These are phyloP conservation scores for Galbula dea DNA, from an alignment of 2,113 vertebrate species.

Conservation along the genomic window DNA sequence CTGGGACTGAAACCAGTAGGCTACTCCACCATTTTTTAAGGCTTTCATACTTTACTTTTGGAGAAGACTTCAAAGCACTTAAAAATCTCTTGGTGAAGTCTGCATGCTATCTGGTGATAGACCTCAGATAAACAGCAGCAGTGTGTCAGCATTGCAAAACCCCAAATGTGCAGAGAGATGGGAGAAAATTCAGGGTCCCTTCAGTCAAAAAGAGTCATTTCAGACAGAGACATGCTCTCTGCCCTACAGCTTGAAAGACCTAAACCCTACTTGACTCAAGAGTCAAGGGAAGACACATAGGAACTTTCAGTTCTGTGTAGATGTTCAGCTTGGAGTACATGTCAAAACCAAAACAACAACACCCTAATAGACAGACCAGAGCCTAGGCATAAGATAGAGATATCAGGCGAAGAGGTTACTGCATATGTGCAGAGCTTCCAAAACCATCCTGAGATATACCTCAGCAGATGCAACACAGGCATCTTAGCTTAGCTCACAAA, in stretches of 20 bases:
- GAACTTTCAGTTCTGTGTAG: background rate
- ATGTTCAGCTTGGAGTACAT: accelerated
- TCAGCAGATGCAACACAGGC: background rate
- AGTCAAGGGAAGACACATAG: background rate
- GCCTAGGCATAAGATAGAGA: background rate
- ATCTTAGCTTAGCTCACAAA: background rate
- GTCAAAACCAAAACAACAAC: background rate
- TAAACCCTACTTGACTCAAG: background rate
- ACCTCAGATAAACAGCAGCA: background rate
- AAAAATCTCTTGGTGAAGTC: background rate
- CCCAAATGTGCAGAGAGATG: background rate
- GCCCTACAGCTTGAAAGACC: background rate
- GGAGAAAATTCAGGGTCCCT: background rate
- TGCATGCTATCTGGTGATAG: background rate
- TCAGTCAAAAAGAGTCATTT: background rate
- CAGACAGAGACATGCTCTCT: background rate
- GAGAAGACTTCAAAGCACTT: background rate
- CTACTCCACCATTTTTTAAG: background rate
- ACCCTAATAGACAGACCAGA: background rate
- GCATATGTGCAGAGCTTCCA: background rate
- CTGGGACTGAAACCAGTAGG: background rate
- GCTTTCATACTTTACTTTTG: background rate
- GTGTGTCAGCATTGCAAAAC: background rate
- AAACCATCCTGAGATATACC: background rate
- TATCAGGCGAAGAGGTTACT: background rate